Evolutionary conservation across 2,797 vertebrate species (phyloP), one percentile per base, ranked within the genome.

Genomic region (Rhinatrema bivittatum): DNA sequence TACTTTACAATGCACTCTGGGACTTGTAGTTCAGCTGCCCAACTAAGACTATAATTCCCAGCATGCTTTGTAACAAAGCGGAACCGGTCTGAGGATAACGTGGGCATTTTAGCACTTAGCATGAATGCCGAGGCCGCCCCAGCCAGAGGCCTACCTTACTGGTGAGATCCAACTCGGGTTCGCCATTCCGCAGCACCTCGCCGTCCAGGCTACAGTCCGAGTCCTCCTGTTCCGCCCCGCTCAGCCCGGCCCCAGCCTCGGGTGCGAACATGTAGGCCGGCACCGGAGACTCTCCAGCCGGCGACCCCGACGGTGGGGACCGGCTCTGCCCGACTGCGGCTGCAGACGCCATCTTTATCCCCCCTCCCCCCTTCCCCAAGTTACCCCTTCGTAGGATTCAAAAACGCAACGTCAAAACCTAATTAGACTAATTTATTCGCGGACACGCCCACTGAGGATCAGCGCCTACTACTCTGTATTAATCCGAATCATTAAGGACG

Each of bases 221-320:
- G 14, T 79, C 81, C 4, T 54, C 54, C 6, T 50, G 51, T 20
- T 53, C 23, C 1, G 59, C 34, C 1, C 57, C 67, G 2, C 52
- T 58, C 4, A 74, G 70, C 2, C n/a, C n/a, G 9, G 73, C 70
- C 10, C 61, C 60, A 13, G 81, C 78, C 54, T 90, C 91, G 1
- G 93, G 93, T 10, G 91, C 92, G 39, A 94, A 97, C 89, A 96
- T 94, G 8, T 87, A 89, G 29, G 91, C 85, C 13, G 92, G 91
- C 9, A 94, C 88, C 38, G 87, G 71, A 16, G 88, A 55, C 39
- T 84, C 84, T 14, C 22, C 42, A 10, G 36, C 23, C 24, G 30
- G 43, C 13, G 5, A 69, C 16, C 74, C 73, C 60, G 70, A 46
- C 20, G 56, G 24, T 7, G 82, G 59, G 19, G 72, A 81, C 30